Conservation (phyloP, 2,113 vertebrate genomes). For the Mobula birostris region DNA sequence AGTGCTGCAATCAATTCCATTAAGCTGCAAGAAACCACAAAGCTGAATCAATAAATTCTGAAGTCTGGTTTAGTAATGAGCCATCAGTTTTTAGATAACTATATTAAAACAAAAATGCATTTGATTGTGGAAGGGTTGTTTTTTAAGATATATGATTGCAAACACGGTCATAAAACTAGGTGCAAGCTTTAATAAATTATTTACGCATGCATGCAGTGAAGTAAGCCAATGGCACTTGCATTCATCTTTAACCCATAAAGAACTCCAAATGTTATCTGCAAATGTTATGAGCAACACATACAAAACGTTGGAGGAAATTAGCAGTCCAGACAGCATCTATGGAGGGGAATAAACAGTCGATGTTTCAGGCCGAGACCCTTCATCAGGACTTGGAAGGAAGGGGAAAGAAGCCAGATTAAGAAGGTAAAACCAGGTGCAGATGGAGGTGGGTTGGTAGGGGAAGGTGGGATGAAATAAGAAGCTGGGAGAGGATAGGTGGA, state of each 20-base stretch:
- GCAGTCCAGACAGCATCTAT: too few species aligned
- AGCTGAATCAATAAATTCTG: slow-evolving; percentile 16
- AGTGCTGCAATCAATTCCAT: slow-evolving; percentile 7
- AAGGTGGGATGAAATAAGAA: too few species aligned
- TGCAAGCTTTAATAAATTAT: background rate
- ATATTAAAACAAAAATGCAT: background rate
- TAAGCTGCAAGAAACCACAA: slow-evolving; percentile 27
- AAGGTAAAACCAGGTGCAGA: too few species aligned
- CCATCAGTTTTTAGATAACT: slow-evolving; percentile 31
- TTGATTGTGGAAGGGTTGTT: background rate
- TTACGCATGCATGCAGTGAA: background rate
- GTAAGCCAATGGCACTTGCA: background rate
- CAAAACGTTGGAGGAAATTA: too few species aligned
- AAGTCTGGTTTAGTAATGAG: slow-evolving; percentile 2
- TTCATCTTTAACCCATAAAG: background rate
- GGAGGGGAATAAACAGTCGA: too few species aligned
- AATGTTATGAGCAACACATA: too few species aligned
- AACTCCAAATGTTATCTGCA: background rate
- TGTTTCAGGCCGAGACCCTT: too few species aligned
- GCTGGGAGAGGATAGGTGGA: too few species aligned
- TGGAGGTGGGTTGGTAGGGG: too few species aligned
- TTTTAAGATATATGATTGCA: background rate
- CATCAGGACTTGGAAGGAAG: too few species aligned
- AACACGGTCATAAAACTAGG: background rate
- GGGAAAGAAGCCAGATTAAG: too few species aligned